These are phyloP conservation scores for Caenorhabditis wallacei DNA, from an alignment of 2,888 invertebrate species.

Conservation along the genomic window DNA sequence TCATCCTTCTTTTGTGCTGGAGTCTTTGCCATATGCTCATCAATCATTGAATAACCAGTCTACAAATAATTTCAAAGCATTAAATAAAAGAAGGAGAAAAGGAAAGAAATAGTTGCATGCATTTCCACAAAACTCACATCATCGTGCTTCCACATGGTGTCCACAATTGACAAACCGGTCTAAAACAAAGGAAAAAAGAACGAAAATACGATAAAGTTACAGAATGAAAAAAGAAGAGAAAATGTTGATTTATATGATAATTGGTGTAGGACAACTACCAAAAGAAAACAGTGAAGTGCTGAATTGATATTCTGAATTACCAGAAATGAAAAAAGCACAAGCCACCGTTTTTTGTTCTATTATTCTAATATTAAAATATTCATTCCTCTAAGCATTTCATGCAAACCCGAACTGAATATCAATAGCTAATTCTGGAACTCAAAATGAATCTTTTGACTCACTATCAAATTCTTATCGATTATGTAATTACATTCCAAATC, in stretches of 20 bases:
- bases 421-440: neutral
- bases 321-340: too few species aligned
- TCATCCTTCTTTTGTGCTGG: slow-evolving; percentile 76
- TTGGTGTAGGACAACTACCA: slow-evolving; percentile 11
- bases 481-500: slow-evolving; percentile 79
- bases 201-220: slow-evolving; percentile 52
- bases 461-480: slow-evolving; percentile 81
- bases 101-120: slow-evolving; percentile 1
- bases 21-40: slow-evolving; percentile 70
- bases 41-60: slow-evolving; percentile 77
- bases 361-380: slow-evolving; percentile 3
- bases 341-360: too few species aligned
- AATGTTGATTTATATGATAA: slow-evolving; percentile 1
- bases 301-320: too few species aligned
- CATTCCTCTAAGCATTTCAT: slow-evolving; percentile 26
- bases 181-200: slow-evolving; percentile 60
- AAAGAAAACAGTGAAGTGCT: slow-evolving; percentile 19
- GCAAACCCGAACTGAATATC: slow-evolving; percentile 41
- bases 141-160: slow-evolving; percentile 66
- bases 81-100: neutral
- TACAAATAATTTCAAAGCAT: slow-evolving; percentile 30
- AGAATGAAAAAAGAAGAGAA: slow-evolving; percentile 13
- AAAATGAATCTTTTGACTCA: slow-evolving; percentile 49
- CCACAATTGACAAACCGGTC: slow-evolving; percentile 67
- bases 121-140: slow-evolving; percentile 59